Evolutionary conservation across 2,888 invertebrate species (phyloP).

Genomic region (Lacanobia wlatinum): DNA sequence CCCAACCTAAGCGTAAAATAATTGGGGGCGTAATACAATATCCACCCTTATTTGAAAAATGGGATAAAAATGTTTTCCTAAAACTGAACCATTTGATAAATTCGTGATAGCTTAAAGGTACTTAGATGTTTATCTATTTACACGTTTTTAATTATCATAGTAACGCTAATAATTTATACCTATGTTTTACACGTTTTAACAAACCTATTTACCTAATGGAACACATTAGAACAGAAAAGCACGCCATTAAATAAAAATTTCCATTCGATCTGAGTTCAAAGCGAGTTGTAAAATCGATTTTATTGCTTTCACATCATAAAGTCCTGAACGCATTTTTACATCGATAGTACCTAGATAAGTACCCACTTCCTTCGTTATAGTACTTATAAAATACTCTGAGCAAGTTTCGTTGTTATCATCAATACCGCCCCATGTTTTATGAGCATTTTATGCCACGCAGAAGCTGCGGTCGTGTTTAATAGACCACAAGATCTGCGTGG

Average conservation of each 20-base stretch:
- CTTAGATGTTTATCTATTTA: not conserved
- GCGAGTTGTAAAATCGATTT: slow-evolving; percentile 76
- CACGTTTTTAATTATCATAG: not conserved
- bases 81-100: slow-evolving; percentile 5
- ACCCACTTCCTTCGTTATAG: slow-evolving; percentile 53
- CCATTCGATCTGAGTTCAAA: slow-evolving; percentile 72
- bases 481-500: not conserved
- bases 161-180: not conserved
- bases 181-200: slow-evolving; percentile 4
- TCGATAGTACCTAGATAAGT: slow-evolving; percentile 60
- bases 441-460: slow-evolving; percentile 20
- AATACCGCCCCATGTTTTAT: slow-evolving; percentile 42
- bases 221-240: slow-evolving; percentile 56
- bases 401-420: slow-evolving; percentile 42
- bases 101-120: slow-evolving; percentile 7
- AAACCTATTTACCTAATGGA: slow-evolving; percentile 55
- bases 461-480: slow-evolving; percentile 3
- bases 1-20: slow-evolving; percentile 44
- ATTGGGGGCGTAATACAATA: slow-evolving; percentile 38
- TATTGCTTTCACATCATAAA: slow-evolving; percentile 79
- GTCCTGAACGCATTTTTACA: slow-evolving; percentile 69
- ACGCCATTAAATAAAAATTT: slow-evolving; percentile 65
- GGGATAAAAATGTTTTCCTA: not conserved
- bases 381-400: slow-evolving; percentile 53
- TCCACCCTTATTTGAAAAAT: slow-evolving; percentile 15